Evolutionary conservation across 2,888 invertebrate species (phyloP), one percentile per base, ranked within the genome.

Genomic region (Cremastinae sp.): DNA sequence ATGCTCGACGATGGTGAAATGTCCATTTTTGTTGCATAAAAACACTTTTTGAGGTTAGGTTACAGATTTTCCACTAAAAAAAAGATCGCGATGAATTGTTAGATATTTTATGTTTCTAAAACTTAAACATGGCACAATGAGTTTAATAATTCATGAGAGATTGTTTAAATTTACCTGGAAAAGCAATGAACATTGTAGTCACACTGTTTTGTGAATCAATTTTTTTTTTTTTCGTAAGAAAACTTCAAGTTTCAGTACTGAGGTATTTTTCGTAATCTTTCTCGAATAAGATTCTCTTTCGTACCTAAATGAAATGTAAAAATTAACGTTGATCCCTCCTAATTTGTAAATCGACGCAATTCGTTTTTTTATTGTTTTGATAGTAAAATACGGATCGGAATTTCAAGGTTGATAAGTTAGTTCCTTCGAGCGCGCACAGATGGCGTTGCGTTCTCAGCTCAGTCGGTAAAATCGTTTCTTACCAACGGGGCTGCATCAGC

Each of bases 1-100:
- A 88, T 82, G 47, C 79, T 85, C 39, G 86, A 82, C 10, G 85
- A 81, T 39, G 84, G 83, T 20, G 86, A 83, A 62, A 83, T 81
- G 74, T 86, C 83, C 85, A 86, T 85, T 70, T 68, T 75, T 74
- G 59, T 75, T 18, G 9, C 43, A 10, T 28, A 2, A 9, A 37
- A 14, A 49, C 28, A 16, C n/a, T 16, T 64, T 72, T 62, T 1
- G 49, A 70, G 69, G 69, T 61, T 70, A 59, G 18, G 59, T 43
- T 2, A 22, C 9, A n/a, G 28, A n/a, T 28, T 0, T 1, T 28
- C 12, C n/a, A n/a, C 9, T 14, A 45, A 59, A 59, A 45, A 20
- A 28, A 59, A 59, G 1, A 20, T n/a, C n/a, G n/a, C 37, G 14
- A 5, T 9, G 1, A 1, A 12, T 18, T 14, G 45, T 45, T 28